A percentile compares a stretch with the other conserved stretches of the same genome.
Conservation (phyloP, 2,797 vertebrate genomes). For the Rousettus madagascariensis region DNA sequence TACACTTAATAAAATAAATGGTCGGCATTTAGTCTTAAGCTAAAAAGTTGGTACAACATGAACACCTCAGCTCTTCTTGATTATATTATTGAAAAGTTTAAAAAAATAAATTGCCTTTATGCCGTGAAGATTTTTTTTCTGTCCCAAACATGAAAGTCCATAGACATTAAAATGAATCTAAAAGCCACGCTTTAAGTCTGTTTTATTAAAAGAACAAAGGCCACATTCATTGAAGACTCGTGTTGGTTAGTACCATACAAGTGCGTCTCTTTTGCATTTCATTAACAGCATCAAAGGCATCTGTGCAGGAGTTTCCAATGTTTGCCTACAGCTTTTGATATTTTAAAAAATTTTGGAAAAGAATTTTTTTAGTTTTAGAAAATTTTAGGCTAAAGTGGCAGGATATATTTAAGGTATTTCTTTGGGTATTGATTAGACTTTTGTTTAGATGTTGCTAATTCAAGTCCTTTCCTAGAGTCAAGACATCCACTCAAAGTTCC, state of each 20-base stretch:
- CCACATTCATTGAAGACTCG: not conserved
- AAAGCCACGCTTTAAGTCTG: not conserved
- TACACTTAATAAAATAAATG: not conserved
- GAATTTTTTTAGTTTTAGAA: conserved; percentile 64
- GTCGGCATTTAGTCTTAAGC: not conserved
- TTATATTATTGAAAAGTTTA: not conserved
- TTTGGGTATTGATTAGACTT: conserved; percentile 62
- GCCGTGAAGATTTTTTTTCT: not conserved
- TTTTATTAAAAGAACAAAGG: conserved; percentile 37
- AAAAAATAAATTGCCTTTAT: not conserved
- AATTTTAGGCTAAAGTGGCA: conserved; percentile 24
- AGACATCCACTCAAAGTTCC: not conserved
- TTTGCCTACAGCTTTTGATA: conserved; percentile 58
- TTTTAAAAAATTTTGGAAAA: conserved; percentile 72
- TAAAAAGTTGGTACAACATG: not conserved
- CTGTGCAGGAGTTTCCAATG: conserved; percentile 69
- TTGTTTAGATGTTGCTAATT: conserved; percentile 60
- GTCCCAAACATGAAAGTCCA: not conserved
- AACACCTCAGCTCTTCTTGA: not conserved
- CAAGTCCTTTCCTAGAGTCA: conserved; percentile 30
- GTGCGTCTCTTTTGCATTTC: conserved; percentile 59
- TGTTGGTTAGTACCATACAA: not conserved
- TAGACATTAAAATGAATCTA: not conserved
- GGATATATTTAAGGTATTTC: conserved; percentile 60
- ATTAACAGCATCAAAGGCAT: conserved; percentile 21